phyloP scores from a whole-genome alignment of 2,113 vertebrate genomes.

The Ptilorrhoa leucosticta region DNA sequence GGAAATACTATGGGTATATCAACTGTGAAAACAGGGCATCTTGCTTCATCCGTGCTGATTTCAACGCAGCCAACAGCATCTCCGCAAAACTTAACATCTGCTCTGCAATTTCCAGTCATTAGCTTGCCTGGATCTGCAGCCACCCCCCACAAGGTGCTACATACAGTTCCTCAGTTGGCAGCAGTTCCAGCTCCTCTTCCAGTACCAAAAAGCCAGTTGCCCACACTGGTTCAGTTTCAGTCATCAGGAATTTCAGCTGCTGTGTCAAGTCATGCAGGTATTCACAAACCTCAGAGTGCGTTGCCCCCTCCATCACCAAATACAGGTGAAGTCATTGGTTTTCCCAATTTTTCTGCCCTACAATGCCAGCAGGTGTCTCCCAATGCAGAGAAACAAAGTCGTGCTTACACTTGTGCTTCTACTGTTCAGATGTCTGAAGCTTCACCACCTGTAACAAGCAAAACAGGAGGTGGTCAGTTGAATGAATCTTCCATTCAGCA shows the following conservation, averaged over 20 bases:
- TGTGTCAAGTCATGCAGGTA: slow-evolving; percentile 59
- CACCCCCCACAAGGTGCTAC: slow-evolving; percentile 39
- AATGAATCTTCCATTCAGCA: slow-evolving; percentile 80
- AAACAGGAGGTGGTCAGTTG: slow-evolving; percentile 49
- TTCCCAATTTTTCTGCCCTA: slow-evolving; percentile 50
- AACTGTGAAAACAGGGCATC: slow-evolving; percentile 83
- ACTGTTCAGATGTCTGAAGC: slow-evolving; percentile 37
- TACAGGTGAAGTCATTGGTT: slow-evolving; percentile 53
- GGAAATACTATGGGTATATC: slow-evolving; percentile 77
- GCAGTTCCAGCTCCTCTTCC: slow-evolving; percentile 40
- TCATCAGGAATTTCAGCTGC: slow-evolving; percentile 58
- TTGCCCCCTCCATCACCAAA: slow-evolving; percentile 37
- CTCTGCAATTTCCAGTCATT: slow-evolving; percentile 70
- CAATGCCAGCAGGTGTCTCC: slow-evolving; percentile 58
- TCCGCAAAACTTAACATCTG: slow-evolving; percentile 65
- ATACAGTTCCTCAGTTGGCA: slow-evolving; percentile 50
- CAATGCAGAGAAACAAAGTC: slow-evolving; percentile 54
- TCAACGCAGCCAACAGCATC: slow-evolving; percentile 70
- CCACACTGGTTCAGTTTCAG: slow-evolving; percentile 60
- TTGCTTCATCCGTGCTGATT: slow-evolving; percentile 82
- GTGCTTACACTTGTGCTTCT: slow-evolving; percentile 42
- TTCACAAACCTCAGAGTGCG: slow-evolving; percentile 57
- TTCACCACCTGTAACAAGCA: slow-evolving; percentile 40
- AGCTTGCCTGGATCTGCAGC: slow-evolving; percentile 63
- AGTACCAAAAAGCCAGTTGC: slow-evolving; percentile 65